Evolutionary conservation across 2,888 invertebrate genomes (phyloP), one percentile per base, ranked within the genome.

Genomic region (Cybosia mesomella): DNA sequence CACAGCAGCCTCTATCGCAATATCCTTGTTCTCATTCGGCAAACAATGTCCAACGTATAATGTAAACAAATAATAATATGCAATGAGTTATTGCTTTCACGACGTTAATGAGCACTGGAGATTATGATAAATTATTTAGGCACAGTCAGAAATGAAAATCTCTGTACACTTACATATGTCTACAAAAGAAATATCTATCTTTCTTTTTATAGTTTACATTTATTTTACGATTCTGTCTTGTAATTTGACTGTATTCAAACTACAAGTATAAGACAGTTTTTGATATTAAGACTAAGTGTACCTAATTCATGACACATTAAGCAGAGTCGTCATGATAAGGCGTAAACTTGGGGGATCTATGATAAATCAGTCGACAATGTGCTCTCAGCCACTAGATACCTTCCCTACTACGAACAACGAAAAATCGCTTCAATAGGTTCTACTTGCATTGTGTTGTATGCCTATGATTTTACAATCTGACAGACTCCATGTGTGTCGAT

Each of bases 1-100:
- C 87, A 92, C 90, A 92, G 71, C 80, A 86, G 84, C 87, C 89
- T 92, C 87, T 90, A 90, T 91, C 90, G 89, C 83, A 87, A 88
- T 86, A 90, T 91, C 92, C 92, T 92, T 93, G 92, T 92, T 89
- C 90, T 89, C 90, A 88, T 89, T 89, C 83, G 76, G 83, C 90
- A 93, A 93, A 94, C 93, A 94, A 86, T 88, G 87, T 83, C 84
- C 85, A 83, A 80, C 87, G 89, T 86, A 88, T 83, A 89, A 83
- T 83, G 90, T 88, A 93, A 92, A 92, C 91, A 93, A 93, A 92
- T 92, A 91, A 87, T 87, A 87, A 21, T 58, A 34, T 86, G 82
- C 81, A 77, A 87, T 91, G 89, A 91, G 89, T 92, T 91, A 92
- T 92, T 85, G 85, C 83, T 68, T 81, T 82, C 78, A 85, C 86